phyloP scores from a whole-genome alignment of 2,113 vertebrate species.

The Saccopteryx bilineata region DNA sequence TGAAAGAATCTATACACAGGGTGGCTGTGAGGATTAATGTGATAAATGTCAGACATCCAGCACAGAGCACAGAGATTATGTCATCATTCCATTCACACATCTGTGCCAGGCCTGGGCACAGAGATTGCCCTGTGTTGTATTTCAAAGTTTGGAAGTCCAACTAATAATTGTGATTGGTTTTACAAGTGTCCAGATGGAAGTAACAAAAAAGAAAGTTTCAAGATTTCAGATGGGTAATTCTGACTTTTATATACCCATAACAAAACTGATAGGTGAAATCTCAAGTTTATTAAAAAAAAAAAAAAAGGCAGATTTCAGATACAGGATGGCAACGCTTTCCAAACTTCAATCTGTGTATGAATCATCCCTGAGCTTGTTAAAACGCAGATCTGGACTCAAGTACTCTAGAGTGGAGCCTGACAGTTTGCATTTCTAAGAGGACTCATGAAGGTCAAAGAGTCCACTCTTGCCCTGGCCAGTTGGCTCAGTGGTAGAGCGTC shows the following conservation, averaged over 20 bases:
- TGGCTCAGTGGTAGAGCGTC: too few relatives aligned
- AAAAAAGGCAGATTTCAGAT: not conserved
- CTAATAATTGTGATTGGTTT: not conserved
- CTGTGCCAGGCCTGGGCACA: not conserved
- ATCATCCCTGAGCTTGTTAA: constrained; percentile 11
- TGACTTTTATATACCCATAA: not conserved
- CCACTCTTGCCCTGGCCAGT: too few relatives aligned
- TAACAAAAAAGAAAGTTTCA: not conserved
- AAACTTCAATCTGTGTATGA: not conserved
- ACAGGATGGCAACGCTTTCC: not conserved
- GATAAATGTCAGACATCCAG: not conserved
- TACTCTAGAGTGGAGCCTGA: too few relatives aligned
- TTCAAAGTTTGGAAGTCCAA: not conserved
- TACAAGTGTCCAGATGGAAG: not conserved
- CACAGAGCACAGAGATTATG: not conserved
- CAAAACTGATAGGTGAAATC: not conserved
- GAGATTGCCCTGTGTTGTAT: not conserved
- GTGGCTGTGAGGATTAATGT: not conserved
- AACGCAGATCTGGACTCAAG: not conserved
- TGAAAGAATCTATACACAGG: not conserved
- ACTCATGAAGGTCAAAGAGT: not conserved
- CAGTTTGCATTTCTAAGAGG: not conserved
- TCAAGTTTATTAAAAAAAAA: not conserved
- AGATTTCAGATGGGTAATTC: not conserved
- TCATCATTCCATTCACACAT: not conserved